Percentiles rank a stretch among this genome's conserved stretches.
phyloP scores from a whole-genome alignment of 2,797 vertebrate genomes.

The Chromis chromis region DNA sequence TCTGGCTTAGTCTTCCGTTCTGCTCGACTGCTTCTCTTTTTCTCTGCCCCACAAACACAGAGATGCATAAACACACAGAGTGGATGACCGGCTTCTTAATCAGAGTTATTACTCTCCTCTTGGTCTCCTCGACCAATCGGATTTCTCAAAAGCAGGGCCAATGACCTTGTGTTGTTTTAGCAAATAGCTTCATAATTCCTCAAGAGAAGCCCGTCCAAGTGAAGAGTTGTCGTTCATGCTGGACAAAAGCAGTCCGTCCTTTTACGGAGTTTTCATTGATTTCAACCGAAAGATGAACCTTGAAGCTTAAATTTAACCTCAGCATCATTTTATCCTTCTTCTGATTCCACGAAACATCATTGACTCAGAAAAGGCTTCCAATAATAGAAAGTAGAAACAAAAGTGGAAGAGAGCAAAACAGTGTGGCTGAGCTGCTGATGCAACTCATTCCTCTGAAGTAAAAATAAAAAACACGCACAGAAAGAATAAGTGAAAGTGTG shows the following conservation, averaged over 20 bases:
- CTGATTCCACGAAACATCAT: too few species aligned
- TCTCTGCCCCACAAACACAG: not conserved
- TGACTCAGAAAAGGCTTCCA: too few species aligned
- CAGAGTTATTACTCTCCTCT: not conserved
- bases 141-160: not conserved
- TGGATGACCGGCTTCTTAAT: not conserved
- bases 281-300: not conserved
- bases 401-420: not conserved
- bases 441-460: not conserved
- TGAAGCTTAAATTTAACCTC: too few species aligned
- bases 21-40: slow-evolving; percentile 24
- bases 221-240: too few species aligned
- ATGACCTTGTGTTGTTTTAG: not conserved
- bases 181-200: not conserved
- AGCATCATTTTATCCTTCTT: too few species aligned
- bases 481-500: too few species aligned
- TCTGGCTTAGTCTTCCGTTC: slow-evolving; percentile 31
- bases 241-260: too few species aligned
- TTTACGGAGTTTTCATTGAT: not conserved
- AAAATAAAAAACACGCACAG: not conserved
- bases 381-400: too few species aligned
- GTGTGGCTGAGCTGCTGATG: not conserved
- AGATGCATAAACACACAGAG: not conserved
- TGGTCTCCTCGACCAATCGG: slow-evolving; percentile 7
- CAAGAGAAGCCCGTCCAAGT: not conserved